Evolutionary conservation across 2,113 vertebrate species (phyloP).

Genomic region (Amphiprion ocellaris): DNA sequence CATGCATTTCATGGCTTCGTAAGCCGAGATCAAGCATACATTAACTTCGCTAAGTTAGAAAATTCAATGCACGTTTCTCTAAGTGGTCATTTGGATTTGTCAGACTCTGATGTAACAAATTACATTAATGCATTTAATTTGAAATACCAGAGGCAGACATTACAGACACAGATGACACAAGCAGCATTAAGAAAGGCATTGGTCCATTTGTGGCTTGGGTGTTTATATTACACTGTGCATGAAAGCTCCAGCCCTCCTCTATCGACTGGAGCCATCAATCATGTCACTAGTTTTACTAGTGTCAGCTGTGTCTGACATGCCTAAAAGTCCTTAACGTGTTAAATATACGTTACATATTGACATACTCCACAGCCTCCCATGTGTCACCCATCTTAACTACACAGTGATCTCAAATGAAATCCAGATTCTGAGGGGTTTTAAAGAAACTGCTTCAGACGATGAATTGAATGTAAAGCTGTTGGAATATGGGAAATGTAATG

Average conservation of each 20-base stretch:
- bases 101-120: conserved; percentile 4
- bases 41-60: neutral
- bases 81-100: neutral
- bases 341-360: neutral
- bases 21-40: neutral
- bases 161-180: neutral
- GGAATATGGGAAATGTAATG: too few species aligned
- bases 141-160: neutral
- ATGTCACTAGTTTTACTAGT: neutral
- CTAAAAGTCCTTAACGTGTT: neutral
- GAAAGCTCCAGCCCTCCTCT: too few species aligned
- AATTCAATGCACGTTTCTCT: neutral
- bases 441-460: neutral
- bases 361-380: too few species aligned
- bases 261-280: too few species aligned
- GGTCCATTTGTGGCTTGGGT: too few species aligned
- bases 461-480: neutral
- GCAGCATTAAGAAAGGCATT: too few species aligned
- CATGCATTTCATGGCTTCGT: neutral
- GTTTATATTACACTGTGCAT: too few species aligned
- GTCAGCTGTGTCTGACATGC: too few species aligned
- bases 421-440: neutral
- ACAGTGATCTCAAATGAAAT: neutral
- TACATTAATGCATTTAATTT: neutral
- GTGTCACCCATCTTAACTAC: neutral